Base-by-base conservation (phyloP, 2,888 invertebrate species). In the Parnassius smintheus region DNA sequence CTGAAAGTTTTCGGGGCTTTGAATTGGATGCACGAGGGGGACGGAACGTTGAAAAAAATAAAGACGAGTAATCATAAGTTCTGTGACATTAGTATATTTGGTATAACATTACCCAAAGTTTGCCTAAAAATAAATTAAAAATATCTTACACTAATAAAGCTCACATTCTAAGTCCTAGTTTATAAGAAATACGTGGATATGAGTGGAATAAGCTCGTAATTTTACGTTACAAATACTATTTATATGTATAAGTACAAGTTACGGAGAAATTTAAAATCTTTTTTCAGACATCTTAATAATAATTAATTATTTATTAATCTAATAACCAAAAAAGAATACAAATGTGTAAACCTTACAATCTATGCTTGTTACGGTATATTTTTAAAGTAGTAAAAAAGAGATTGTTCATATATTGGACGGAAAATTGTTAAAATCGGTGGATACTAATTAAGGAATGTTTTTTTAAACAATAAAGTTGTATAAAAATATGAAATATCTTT, bases 71-170 rank as follows among this genome's bases (percentile, higher is more conserved):
- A n/a, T 59, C 4, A 12, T 25, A 11, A 61, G 60, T 61, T 68
- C 50, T 61, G 62, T 68, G 53, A 68, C 76, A 77, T 75, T 77
- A 80, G 80, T 91, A 87, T 91, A 90, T 91, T 91, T 91, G 91
- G 91, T 88, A 88, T 88, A 88, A 49, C 85, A 80, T 79, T 80
- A 80, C 81, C 79, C 78, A 80, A 82, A 78, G 66, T 79, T 74
- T 76, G 75, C 75, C 80, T 80, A 81, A 81, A 76, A 77, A 77
- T 79, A 83, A 77, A 67, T 65, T 65, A 67, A 67, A 71, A 70
- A 75, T 80, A 78, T 75, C 80, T 81, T 72, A 78, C 61, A 78
- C 85, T 87, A 86, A 80, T 87, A 87, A 87, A 87, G 88, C 88
- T 87, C 82, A 72, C 79, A 81, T 81, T 77, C 72, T 77, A 76